Conservation (phyloP, 1,140 invertebrate species). For the Patella vulgata region DNA sequence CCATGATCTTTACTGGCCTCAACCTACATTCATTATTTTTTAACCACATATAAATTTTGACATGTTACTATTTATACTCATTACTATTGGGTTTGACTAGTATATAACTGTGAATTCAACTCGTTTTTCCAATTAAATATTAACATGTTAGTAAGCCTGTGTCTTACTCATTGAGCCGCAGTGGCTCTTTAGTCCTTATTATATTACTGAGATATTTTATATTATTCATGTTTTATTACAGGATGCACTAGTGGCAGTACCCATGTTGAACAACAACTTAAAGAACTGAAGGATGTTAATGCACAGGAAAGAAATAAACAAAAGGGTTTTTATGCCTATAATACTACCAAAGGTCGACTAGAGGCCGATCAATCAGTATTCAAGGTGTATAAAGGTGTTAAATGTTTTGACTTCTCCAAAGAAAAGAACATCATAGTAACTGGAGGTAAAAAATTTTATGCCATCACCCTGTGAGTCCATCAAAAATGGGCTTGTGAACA, state of each 20-base stretch:
- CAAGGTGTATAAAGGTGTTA: conserved; percentile 67
- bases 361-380: conserved; percentile 64
- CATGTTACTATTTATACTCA: no score
- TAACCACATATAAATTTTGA: no score
- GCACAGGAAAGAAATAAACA: conserved; percentile 28
- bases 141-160: no score
- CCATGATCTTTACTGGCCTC: no score
- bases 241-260: conserved; percentile 63
- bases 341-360: conserved; percentile 42
- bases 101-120: no score
- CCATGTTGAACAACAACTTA: conserved; percentile 61
- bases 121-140: no score
- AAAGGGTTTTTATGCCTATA: conserved; percentile 41
- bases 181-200: no score
- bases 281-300: conserved; percentile 49
- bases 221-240: conserved; percentile 20
- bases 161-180: no score
- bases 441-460: conserved; percentile 48
- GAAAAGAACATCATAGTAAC: conserved; percentile 66
- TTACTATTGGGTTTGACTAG: no score
- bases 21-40: no score
- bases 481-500: background rate
- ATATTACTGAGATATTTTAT: no score
- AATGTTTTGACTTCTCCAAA: conserved; percentile 66
- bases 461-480: background rate